Evolutionary conservation across 1,140 invertebrate genomes (phyloP).

Genomic region (Platorchestia sp.): DNA sequence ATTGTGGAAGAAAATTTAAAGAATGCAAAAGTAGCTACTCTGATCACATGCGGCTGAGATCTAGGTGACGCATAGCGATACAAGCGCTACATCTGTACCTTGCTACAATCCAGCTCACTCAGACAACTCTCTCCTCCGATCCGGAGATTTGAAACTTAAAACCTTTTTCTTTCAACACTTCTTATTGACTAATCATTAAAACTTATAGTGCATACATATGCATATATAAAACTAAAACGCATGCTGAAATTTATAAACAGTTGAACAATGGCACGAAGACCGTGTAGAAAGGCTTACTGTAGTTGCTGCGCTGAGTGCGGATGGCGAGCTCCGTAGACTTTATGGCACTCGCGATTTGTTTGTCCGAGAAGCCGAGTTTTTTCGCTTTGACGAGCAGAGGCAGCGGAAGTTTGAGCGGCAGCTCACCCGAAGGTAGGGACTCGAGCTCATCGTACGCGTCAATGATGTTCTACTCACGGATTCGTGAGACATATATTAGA

Average conservation of each 20-base stretch:
- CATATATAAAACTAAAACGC: too few relatives aligned
- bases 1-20: background rate
- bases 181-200: too few relatives aligned
- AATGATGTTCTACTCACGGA: constrained; percentile 80
- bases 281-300: constrained; percentile 69
- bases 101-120: background rate
- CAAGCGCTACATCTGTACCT: background rate
- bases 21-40: background rate
- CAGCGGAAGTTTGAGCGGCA: constrained; percentile 71
- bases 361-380: constrained; percentile 96
- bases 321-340: constrained; percentile 89
- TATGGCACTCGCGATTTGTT: constrained; percentile 91
- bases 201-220: too few relatives aligned
- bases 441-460: constrained; percentile 79
- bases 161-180: too few relatives aligned
- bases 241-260: too few relatives aligned
- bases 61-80: background rate
- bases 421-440: constrained; percentile 73
- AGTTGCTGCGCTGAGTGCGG: constrained; percentile 81
- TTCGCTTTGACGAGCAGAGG: constrained; percentile 83
- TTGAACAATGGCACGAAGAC: background rate
- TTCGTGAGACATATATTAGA: background rate
- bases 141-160: too few relatives aligned
- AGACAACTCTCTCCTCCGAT: background rate
- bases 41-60: background rate